Evolutionary conservation across 2,888 invertebrate genomes (phyloP), one percentile per base, ranked within the genome.

Genomic region (Orchesella flavescens): DNA sequence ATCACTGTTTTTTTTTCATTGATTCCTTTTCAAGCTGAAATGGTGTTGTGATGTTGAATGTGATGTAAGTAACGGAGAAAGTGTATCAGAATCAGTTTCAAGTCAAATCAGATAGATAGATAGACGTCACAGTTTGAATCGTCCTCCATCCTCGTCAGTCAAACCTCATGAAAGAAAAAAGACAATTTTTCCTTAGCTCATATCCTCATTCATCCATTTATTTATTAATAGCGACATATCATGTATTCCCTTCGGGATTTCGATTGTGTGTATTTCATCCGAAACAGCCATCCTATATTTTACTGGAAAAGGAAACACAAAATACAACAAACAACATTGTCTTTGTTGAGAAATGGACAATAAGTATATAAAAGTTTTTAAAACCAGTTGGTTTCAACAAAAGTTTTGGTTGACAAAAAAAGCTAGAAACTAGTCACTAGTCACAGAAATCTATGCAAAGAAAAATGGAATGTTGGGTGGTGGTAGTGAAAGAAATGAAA

Each of bases 191-290:
- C 10, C 17, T 7, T 44, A 5, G 34, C 57, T 65, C 74, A 68
- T 68, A 81, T 81, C 81, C 53, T 81, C 74, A 81, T 79, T 61
- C 44, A 84, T 76, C 81, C 82, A 84, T 81, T 83, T 66, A 85
- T 85, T 82, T 83, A 85, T 85, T 85, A 85, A 85, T 85, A 75
- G 76, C 73, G 76, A 63, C 83, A 83, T 53, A 34, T 34, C 34
- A 34, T 34, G 34, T 46, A 43, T 59, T 53, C 44, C 34, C 21
- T 59, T 21, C 61, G 5, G 82, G 82, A 74, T 61, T 53, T 34
- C 7, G 34, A 34, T 34, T 34, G 34, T 34, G 7, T 34, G n/a
- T 34, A 34, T 34, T 34, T 34, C 34, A 34, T 34, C 34, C 34
- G 7, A 34, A 34, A 34, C 34, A 34, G 34, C 7, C 34, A 2